These are phyloP conservation scores for Rhinichthys klamathensis DNA, from an alignment of 2,113 vertebrate species.

Conservation along the genomic window DNA sequence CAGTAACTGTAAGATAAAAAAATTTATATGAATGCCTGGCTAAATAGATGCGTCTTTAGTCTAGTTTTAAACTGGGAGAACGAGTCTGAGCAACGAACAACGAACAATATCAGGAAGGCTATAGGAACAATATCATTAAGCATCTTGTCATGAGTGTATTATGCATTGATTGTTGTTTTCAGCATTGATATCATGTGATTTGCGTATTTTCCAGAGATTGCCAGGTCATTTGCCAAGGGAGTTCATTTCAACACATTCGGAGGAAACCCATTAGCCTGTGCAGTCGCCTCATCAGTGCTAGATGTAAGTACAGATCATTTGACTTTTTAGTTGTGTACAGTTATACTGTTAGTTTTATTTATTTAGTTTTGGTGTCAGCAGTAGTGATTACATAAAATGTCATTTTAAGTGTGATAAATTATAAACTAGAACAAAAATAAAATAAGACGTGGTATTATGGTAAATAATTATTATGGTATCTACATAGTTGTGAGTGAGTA, in stretches of 20 bases:
- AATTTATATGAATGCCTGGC: too few relatives aligned
- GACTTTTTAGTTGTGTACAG: not conserved
- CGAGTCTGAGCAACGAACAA: too few relatives aligned
- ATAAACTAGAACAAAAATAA: not conserved
- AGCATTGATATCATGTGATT: not conserved
- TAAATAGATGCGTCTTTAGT: too few relatives aligned
- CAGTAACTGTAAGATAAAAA: too few relatives aligned
- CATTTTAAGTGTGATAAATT: not conserved
- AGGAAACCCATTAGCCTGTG: slow-evolving; percentile 87
- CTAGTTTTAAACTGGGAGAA: too few relatives aligned
- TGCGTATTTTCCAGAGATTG: slow-evolving; percentile 80
- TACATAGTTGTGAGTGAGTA: too few relatives aligned
- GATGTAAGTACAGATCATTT: slow-evolving; percentile 75
- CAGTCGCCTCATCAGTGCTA: slow-evolving; percentile 84
- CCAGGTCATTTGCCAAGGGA: slow-evolving; percentile 75
- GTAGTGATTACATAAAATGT: not conserved
- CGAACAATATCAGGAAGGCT: too few relatives aligned
- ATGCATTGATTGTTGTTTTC: not conserved
- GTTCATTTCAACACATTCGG: slow-evolving; percentile 90
- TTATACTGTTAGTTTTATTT: too few relatives aligned
- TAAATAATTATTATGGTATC: too few relatives aligned
- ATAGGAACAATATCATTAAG: too few relatives aligned
- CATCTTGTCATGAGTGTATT: not conserved
- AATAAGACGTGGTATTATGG: too few relatives aligned
- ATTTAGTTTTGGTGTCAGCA: not conserved